These are phyloP conservation scores for Aythya baeri DNA, from an alignment of 2,113 vertebrate species.

Conservation along the genomic window DNA sequence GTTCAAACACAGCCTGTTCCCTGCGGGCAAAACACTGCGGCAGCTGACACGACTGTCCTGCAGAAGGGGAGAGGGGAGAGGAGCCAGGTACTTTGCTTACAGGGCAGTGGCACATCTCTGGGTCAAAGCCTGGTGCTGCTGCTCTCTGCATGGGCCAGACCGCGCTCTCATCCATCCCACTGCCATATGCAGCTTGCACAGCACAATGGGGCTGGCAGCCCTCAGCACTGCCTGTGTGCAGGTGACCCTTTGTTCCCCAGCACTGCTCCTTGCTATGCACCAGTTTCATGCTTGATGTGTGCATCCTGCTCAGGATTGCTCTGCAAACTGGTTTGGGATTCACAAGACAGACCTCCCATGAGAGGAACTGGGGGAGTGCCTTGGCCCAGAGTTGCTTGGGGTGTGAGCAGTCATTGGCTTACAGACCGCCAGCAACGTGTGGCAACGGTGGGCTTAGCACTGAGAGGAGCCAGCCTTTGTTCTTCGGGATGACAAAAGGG, in stretches of 20 bases:
- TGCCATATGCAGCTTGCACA: neutral
- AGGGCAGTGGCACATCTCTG: neutral
- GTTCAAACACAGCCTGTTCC: neutral
- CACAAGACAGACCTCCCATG: neutral
- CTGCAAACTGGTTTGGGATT: neutral
- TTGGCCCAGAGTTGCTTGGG: neutral
- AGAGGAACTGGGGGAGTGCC: neutral
- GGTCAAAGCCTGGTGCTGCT: neutral
- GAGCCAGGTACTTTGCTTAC: neutral
- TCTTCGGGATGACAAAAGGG: neutral
- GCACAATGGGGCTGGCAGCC: fast-evolving
- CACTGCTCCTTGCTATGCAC: neutral
- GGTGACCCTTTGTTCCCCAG: neutral
- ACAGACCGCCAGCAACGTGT: neutral
- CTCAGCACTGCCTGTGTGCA: neutral
- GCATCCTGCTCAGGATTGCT: neutral
- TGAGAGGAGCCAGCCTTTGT: neutral
- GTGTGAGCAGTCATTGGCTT: neutral
- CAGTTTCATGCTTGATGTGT: neutral
- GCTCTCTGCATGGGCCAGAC: neutral
- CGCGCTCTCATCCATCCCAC: neutral
- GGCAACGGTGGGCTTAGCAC: neutral
- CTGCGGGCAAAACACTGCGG: neutral
- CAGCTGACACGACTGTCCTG: neutral
- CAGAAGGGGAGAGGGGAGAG: neutral